Evolutionary conservation across 1,140 invertebrate genomes (phyloP).

Genomic region (Coboldia fuscipes): DNA sequence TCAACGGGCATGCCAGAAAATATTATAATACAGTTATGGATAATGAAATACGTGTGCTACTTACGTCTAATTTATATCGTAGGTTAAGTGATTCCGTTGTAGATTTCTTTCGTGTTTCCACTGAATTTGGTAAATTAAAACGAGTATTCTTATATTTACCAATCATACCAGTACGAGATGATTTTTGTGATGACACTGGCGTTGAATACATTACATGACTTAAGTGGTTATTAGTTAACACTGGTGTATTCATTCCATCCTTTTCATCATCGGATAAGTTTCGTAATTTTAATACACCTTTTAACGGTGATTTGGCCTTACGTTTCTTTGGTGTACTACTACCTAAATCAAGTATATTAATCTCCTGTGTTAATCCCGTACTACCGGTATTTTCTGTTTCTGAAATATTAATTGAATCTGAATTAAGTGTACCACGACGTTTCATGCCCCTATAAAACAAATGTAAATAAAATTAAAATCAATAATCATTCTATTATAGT

Average conservation of each 20-base stretch:
- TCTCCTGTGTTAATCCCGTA: slow-evolving; percentile 45
- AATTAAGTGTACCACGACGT: too few relatives aligned
- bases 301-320: slow-evolving; percentile 27
- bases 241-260: too few relatives aligned
- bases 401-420: too few relatives aligned
- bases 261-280: slow-evolving; percentile 19
- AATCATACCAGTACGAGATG: slow-evolving; percentile 19
- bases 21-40: background rate
- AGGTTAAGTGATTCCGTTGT: background rate
- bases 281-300: slow-evolving; percentile 29
- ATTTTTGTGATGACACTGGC: slow-evolving; percentile 39
- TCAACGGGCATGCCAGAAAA: background rate
- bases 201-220: slow-evolving; percentile 49
- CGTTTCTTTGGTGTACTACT: slow-evolving; percentile 21
- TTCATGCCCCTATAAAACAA: slow-evolving; percentile 24
- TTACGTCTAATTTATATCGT: background rate
- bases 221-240: slow-evolving; percentile 7
- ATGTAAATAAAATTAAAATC: too few relatives aligned
- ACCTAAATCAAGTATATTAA: slow-evolving; percentile 31
- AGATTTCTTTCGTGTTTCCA: slow-evolving; percentile 11
- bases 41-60: background rate
- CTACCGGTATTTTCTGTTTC: too few relatives aligned
- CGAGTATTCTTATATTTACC: slow-evolving; percentile 22
- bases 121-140: slow-evolving; percentile 14
- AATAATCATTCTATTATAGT: too few relatives aligned